Percentiles rank a stretch among this genome's conserved stretches.
Evolutionary conservation across 2,888 invertebrate genomes (phyloP).

Genomic region (Megaustenia siamemsis): DNA sequence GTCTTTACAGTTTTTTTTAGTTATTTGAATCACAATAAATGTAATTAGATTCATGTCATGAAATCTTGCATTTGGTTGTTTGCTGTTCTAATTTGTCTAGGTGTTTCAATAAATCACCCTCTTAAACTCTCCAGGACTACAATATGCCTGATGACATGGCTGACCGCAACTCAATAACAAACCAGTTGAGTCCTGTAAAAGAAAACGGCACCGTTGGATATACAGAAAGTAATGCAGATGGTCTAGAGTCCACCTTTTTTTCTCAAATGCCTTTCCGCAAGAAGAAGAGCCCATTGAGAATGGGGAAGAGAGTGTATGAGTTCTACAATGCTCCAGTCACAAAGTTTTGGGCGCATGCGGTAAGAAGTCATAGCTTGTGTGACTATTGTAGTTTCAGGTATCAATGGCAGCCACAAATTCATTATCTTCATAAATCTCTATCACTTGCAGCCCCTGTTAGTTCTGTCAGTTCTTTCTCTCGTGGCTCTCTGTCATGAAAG

Average conservation of each 20-base stretch:
- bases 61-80: no score
- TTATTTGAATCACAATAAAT: no score
- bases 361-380: conserved; percentile 83
- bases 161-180: conserved; percentile 55
- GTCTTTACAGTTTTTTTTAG: no score
- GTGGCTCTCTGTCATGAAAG: no score
- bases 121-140: conserved; percentile 32
- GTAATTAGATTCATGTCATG: no score
- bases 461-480: no score
- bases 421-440: no score
- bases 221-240: conserved; percentile 53
- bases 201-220: conserved; percentile 59
- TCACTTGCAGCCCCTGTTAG: no score
- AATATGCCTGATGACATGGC: conserved; percentile 64
- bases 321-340: conserved; percentile 99
- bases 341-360: conserved; percentile 98
- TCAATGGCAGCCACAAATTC: no score
- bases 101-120: neutral
- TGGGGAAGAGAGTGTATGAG: conserved; percentile 91
- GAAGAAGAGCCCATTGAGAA: conserved; percentile 84
- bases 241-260: conserved; percentile 56
- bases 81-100: neutral
- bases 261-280: conserved; percentile 62
- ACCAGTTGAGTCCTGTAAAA: conserved; percentile 50
- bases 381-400: neutral